Percentiles rank a stretch among this genome's conserved stretches.
These are phyloP conservation scores for Lycocorax pyrrhopterus DNA, from an alignment of 2,113 vertebrate species.

Conservation along the genomic window DNA sequence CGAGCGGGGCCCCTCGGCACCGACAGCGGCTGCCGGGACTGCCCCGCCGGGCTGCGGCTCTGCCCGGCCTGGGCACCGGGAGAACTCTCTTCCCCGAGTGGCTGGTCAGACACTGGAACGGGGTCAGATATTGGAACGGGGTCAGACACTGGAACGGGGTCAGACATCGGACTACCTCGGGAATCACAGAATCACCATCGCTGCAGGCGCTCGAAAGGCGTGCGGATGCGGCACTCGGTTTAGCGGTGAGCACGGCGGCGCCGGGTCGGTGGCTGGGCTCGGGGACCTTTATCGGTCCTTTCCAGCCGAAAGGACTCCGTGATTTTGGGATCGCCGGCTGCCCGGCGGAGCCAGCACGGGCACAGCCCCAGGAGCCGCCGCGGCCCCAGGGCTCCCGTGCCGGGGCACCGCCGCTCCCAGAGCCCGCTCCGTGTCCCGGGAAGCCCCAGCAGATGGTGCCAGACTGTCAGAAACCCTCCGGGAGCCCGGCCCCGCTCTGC, in stretches of 20 bases:
- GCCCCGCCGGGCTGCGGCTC: background rate
- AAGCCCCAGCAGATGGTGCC: slow-evolving; percentile 64
- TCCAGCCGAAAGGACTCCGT: background rate
- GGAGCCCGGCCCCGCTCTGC: background rate
- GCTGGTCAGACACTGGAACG: accelerated
- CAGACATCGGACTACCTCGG: background rate
- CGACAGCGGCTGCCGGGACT: background rate
- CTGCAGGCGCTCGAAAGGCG: no score
- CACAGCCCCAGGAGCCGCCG: background rate
- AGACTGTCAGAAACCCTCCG: slow-evolving; percentile 52
- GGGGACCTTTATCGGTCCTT: no score
- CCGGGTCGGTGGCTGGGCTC: background rate
- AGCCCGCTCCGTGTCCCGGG: background rate
- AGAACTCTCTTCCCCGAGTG: background rate
- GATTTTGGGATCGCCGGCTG: background rate
- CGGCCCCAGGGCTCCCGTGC: background rate
- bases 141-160: no score
- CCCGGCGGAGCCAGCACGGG: background rate
- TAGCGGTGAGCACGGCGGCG: background rate
- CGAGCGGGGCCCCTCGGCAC: background rate
- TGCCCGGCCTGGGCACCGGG: background rate
- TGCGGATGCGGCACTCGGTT: background rate
- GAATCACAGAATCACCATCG: accelerated
- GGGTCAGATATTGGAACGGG: no score
- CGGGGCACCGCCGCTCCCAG: background rate